phyloP scores from a whole-genome alignment of 2,113 vertebrate species.

The Oncorhynchus keta region DNA sequence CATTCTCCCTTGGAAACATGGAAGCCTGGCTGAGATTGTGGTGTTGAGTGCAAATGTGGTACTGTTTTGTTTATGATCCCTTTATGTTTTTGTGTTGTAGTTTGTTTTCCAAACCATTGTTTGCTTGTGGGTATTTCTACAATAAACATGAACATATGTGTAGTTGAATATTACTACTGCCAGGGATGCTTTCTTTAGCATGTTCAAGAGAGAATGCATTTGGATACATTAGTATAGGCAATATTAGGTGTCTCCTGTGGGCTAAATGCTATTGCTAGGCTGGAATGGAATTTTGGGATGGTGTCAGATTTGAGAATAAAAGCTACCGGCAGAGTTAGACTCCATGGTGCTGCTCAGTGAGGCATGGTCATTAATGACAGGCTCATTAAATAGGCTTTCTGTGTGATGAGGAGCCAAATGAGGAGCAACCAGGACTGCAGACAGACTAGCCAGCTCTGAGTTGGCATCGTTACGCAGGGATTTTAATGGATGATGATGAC shows the following conservation, averaged over 20 bases:
- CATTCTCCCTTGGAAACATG: slow-evolving; percentile 93
- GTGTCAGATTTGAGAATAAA: background rate
- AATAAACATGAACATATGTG: too few relatives aligned
- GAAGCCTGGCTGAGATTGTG: slow-evolving; percentile 93
- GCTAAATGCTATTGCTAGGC: background rate
- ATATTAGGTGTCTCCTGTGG: background rate
- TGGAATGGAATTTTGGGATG: background rate
- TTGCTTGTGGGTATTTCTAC: background rate
- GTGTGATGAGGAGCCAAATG: background rate
- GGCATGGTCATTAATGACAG: background rate
- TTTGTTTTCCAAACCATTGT: background rate
- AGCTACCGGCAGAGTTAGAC: background rate
- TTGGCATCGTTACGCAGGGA: background rate
- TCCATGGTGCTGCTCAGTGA: background rate
- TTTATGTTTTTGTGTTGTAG: background rate
- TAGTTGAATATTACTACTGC: background rate
- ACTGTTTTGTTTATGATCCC: slow-evolving; percentile 16
- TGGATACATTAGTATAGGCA: too few relatives aligned
- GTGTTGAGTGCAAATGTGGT: slow-evolving; percentile 93
- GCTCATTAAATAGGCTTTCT: background rate
- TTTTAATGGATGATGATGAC: background rate
- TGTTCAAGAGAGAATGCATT: background rate
- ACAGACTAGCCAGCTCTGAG: background rate
- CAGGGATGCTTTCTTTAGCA: background rate
- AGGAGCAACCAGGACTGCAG: background rate